phyloP scores from a whole-genome alignment of 2,113 vertebrate genomes.

The Gorsachius goisagi region DNA sequence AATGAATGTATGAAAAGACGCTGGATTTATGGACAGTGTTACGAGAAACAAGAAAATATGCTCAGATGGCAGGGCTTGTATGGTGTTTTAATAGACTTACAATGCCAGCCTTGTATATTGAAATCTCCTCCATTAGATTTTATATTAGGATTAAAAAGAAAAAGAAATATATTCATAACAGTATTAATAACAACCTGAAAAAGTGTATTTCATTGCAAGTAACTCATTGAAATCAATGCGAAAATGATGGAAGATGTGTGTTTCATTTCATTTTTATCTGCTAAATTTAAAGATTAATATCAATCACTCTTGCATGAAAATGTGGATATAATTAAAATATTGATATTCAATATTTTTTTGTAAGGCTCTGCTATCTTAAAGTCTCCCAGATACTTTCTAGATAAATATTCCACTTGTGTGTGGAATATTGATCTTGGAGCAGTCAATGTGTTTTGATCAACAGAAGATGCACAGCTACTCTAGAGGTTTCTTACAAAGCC shows the following conservation, averaged over 20 bases:
- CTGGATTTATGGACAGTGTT: neutral
- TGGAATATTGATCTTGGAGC: neutral
- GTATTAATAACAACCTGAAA: neutral
- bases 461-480: neutral
- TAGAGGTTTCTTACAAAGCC: neutral
- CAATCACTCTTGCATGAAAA: neutral
- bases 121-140: neutral
- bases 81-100: neutral
- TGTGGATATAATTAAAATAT: neutral
- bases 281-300: neutral
- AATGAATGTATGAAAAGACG: neutral
- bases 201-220: neutral
- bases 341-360: neutral
- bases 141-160: neutral
- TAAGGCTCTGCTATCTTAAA: neutral
- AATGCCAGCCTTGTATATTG: neutral
- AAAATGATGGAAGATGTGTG: neutral
- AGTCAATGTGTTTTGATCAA: neutral
- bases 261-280: neutral
- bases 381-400: neutral
- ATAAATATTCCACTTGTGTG: neutral
- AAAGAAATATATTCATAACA: neutral
- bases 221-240: neutral
- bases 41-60: neutral
- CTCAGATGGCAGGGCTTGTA: neutral